phyloP scores from a whole-genome alignment of 2,888 invertebrate genomes.

The Silvanus unidentatus region DNA sequence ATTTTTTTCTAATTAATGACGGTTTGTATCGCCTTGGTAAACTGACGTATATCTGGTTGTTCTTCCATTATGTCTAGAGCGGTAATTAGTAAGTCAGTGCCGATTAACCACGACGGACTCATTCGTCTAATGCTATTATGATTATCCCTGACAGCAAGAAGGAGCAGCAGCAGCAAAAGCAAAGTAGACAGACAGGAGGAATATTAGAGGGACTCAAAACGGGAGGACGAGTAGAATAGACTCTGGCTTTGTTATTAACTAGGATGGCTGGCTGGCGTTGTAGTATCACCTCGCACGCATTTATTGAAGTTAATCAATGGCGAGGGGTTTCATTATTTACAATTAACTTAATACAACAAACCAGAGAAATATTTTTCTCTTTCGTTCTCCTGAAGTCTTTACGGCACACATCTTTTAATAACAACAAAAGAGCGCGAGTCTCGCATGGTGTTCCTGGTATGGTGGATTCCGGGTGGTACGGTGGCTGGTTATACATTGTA shows the following conservation, averaged over 20 bases:
- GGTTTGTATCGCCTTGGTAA: conserved; percentile 1
- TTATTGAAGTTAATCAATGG: conserved; percentile 1
- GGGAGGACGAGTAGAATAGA: not conserved
- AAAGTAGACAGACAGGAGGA: no score
- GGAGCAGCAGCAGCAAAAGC: conserved; percentile 15
- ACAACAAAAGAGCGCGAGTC: no score
- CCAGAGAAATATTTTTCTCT: no score
- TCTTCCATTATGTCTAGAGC: conserved; percentile 37
- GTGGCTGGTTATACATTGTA: no score
- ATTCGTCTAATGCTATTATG: conserved; percentile 47
- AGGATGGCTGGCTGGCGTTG: no score
- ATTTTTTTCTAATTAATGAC: no score
- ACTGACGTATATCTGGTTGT: conserved; percentile 29
- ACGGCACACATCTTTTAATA: no score
- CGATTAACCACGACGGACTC: conserved; percentile 47
- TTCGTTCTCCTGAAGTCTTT: no score
- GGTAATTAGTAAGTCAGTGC: conserved; percentile 47
- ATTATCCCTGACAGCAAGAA: conserved; percentile 45
- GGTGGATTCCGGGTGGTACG: no score
- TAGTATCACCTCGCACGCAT: no score
- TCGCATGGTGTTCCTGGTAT: no score
- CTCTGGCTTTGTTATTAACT: not conserved
- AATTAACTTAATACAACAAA: not conserved
- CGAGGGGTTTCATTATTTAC: conserved; percentile 4
- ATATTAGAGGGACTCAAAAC: no score